These are phyloP conservation scores for Phoebastria nigripes DNA, from an alignment of 2,797 vertebrate genomes.

Conservation along the genomic window DNA sequence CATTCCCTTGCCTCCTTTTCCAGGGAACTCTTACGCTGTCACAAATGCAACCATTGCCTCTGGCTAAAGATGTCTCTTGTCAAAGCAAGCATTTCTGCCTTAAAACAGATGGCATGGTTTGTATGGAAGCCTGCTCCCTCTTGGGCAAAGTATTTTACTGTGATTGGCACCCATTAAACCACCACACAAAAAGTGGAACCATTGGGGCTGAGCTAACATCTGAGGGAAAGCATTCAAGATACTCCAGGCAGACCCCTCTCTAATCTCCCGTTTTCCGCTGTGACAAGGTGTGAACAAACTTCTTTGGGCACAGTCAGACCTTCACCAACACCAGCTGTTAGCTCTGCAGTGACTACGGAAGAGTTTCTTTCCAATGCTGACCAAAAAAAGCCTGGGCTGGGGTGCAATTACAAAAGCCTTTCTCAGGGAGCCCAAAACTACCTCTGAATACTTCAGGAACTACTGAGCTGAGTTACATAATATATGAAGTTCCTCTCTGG, in stretches of 20 bases:
- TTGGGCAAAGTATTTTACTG: background rate
- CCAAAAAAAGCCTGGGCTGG: fast-evolving
- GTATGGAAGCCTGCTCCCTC: background rate
- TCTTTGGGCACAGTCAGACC: background rate
- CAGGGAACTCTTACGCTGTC: background rate
- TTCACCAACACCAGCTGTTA: background rate
- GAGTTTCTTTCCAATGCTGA: background rate
- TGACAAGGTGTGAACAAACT: background rate
- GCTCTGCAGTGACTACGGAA: background rate
- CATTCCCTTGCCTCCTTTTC: background rate
- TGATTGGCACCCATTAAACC: fast-evolving
- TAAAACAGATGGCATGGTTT: background rate
- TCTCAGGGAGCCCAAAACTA: background rate
- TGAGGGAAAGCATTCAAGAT: background rate
- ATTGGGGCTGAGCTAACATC: background rate
- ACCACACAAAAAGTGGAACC: background rate
- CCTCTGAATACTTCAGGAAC: background rate
- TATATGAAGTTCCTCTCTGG: background rate
- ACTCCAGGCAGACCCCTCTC: background rate
- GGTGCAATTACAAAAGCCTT: background rate
- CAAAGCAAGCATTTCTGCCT: background rate
- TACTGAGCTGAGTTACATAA: background rate
- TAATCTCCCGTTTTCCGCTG: background rate
- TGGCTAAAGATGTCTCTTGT: background rate
- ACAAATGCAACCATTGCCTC: background rate